Percentiles rank a stretch among this genome's conserved stretches.
Evolutionary conservation across 2,888 invertebrate species (phyloP).

Genomic region (Corbicula japonica): DNA sequence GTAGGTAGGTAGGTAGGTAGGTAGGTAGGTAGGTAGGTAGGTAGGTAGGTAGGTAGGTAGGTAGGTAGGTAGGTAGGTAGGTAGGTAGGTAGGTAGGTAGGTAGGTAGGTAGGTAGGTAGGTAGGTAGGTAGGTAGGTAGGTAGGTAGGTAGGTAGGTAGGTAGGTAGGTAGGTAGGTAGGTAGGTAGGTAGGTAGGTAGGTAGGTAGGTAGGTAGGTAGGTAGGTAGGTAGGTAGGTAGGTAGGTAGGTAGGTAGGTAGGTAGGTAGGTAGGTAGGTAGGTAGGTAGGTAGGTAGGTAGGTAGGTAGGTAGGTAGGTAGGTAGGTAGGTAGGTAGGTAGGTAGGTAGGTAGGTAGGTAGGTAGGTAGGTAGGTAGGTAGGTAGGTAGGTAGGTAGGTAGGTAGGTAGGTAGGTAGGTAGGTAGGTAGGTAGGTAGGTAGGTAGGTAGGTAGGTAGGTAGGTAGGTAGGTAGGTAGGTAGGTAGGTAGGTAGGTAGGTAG

Average conservation of each 20-base stretch:
- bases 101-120: slow-evolving; percentile 17
- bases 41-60: slow-evolving; percentile 17
- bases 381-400: slow-evolving; percentile 4
- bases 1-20: slow-evolving; percentile 17
- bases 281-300: slow-evolving; percentile 3
- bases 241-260: slow-evolving; percentile 17
- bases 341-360: slow-evolving; percentile 4
- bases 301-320: slow-evolving; percentile 4
- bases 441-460: slow-evolving; percentile 4
- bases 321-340: slow-evolving; percentile 4
- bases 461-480: slow-evolving; percentile 4
- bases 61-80: slow-evolving; percentile 17
- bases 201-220: slow-evolving; percentile 17
- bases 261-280: slow-evolving; percentile 17
- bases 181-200: slow-evolving; percentile 17
- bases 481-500: slow-evolving; percentile 4
- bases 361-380: slow-evolving; percentile 4
- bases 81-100: slow-evolving; percentile 17
- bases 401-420: slow-evolving; percentile 4
- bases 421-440: slow-evolving; percentile 4
- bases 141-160: slow-evolving; percentile 17
- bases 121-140: slow-evolving; percentile 17
- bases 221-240: slow-evolving; percentile 17
- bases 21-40: slow-evolving; percentile 17
- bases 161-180: slow-evolving; percentile 17